Evolutionary conservation across 2,888 invertebrate genomes (phyloP).

Genomic region (Ormyrus pomaceus): DNA sequence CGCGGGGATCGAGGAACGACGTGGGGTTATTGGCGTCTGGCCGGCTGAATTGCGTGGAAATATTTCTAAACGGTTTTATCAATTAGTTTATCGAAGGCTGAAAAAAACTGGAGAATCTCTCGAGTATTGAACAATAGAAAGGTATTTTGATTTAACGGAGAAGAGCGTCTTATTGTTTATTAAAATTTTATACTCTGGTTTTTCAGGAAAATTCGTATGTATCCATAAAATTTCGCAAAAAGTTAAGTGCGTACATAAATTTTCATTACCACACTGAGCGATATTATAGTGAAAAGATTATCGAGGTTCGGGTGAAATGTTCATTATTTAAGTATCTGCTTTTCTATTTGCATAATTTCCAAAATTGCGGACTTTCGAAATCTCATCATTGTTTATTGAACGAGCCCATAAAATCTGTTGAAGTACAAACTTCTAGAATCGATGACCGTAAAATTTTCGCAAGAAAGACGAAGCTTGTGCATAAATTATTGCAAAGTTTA

Average conservation of each 20-base stretch:
- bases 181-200: too few species aligned
- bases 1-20: too few species aligned
- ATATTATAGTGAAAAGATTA: too few species aligned
- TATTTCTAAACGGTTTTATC: too few species aligned
- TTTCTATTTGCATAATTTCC: neutral
- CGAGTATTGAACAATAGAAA: too few species aligned
- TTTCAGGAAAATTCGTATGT: neutral
- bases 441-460: neutral
- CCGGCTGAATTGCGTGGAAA: too few species aligned
- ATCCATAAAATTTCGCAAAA: slow-evolving; percentile 1
- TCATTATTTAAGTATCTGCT: neutral
- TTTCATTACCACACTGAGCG: neutral
- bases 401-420: neutral
- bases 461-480: neutral
- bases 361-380: neutral
- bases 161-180: too few species aligned
- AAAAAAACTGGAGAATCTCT: too few species aligned
- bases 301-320: neutral
- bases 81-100: too few species aligned
- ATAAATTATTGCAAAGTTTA: neutral
- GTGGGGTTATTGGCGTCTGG: too few species aligned
- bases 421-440: neutral
- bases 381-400: neutral
- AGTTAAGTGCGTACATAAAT: neutral
- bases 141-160: too few species aligned